Evolutionary conservation across 2,113 vertebrate genomes (phyloP).

Genomic region (Eubucco bourcierii): DNA sequence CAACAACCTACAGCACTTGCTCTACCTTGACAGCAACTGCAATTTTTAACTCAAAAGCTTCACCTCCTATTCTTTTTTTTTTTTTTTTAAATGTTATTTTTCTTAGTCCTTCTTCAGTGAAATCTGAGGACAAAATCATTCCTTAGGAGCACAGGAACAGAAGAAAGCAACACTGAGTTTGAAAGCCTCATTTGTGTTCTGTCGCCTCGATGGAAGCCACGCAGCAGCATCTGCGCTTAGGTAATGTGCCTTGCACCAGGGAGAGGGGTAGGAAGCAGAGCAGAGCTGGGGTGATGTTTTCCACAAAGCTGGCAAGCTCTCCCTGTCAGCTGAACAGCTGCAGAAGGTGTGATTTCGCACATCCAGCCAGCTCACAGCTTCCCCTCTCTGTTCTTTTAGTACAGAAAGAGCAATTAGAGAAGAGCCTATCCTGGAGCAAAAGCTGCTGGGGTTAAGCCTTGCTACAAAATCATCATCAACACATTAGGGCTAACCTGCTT

Average conservation of each 20-base stretch:
- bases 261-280: neutral
- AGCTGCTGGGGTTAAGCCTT: neutral
- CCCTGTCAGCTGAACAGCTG: neutral
- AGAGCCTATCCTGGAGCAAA: neutral
- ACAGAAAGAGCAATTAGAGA: neutral
- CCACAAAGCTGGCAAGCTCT: neutral
- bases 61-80: neutral
- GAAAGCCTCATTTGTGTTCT: neutral
- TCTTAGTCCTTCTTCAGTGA: neutral
- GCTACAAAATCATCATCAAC: neutral
- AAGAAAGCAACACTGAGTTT: neutral
- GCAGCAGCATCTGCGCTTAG: neutral
- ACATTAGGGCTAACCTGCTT: neutral
- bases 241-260: neutral
- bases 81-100: neutral
- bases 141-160: neutral
- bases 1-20: neutral
- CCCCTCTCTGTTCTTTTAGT: neutral
- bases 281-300: neutral
- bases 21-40: neutral
- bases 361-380: neutral
- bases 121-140: neutral
- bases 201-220: neutral
- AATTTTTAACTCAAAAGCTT: neutral
- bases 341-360: neutral